A percentile compares a stretch with the other conserved stretches of the same genome.
Evolutionary conservation across 2,797 vertebrate species (phyloP).

Genomic region (Gastrophryne carolinensis): DNA sequence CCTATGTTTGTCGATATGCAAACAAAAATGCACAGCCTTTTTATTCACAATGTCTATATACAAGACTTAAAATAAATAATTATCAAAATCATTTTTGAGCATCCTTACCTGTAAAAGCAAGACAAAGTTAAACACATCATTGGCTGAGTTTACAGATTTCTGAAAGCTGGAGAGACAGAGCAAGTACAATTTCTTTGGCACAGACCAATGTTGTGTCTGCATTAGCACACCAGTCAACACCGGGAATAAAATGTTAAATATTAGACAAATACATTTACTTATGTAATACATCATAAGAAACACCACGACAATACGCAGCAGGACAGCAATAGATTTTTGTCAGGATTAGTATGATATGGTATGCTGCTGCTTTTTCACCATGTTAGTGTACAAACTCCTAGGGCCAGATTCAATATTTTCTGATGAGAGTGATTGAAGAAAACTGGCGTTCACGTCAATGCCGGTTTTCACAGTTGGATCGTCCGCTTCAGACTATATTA

Average conservation of each 20-base stretch:
- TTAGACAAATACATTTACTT: conserved; percentile 35
- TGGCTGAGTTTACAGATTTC: neutral
- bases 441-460: conserved; percentile 40
- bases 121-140: neutral
- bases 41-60: too few relatives aligned
- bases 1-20: conserved; percentile 1
- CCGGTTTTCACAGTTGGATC: conserved; percentile 47
- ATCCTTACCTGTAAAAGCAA: neutral
- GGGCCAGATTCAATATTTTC: conserved; percentile 48
- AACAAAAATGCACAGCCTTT: too few relatives aligned
- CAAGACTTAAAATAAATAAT: too few relatives aligned
- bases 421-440: conserved; percentile 43
- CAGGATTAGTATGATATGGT: conserved; percentile 31
- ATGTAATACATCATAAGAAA: conserved; percentile 36
- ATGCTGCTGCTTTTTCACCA: conserved; percentile 36
- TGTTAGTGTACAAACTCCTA: conserved; percentile 42
- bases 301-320: conserved; percentile 29
- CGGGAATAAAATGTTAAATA: conserved; percentile 20
- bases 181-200: neutral
- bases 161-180: neutral
- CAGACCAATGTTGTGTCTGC: conserved; percentile 13
- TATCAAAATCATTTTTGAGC: neutral
- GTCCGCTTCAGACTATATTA: conserved; percentile 42
- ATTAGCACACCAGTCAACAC: neutral
- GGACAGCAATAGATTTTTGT: conserved; percentile 44